Conservation (phyloP, 1,140 invertebrate genomes). For the Eumaeus atala region DNA sequence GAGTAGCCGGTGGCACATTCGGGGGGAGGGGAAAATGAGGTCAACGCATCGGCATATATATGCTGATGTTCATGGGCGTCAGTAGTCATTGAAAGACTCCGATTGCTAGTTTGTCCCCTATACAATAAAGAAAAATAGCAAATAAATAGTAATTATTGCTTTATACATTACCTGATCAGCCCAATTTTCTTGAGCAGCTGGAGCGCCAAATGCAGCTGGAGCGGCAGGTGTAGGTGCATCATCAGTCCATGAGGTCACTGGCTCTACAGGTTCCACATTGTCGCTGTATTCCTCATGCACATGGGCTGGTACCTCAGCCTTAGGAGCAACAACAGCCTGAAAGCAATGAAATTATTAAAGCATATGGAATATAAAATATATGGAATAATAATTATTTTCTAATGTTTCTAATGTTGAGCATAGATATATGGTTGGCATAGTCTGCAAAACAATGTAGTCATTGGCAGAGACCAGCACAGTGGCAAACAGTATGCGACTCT, state of each 20-base stretch:
- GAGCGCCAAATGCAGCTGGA: constrained; percentile 39
- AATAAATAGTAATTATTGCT: background rate
- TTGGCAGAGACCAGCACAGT: no score
- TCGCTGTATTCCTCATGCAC: constrained; percentile 57
- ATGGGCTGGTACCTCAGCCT: constrained; percentile 48
- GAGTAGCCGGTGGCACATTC: no score
- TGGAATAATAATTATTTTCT: no score
- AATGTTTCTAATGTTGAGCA: no score
- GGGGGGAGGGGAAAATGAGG: no score
- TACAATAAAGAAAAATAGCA: no score
- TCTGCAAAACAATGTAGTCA: no score
- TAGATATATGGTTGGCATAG: no score
- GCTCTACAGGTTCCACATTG: constrained; percentile 37
- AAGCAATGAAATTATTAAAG: background rate
- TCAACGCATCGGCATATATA: no score
- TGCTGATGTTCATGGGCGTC: background rate
- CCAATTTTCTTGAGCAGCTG: constrained; percentile 56
- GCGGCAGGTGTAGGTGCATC: constrained; percentile 42
- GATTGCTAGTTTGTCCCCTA: no score
- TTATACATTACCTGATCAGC: constrained; percentile 48
- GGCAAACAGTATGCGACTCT: no score
- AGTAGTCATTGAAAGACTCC: background rate
- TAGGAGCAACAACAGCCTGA: constrained; percentile 49
- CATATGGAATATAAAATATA: no score
- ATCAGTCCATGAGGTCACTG: constrained; percentile 59